A percentile compares a stretch with the other conserved stretches of the same genome.
phyloP scores from a whole-genome alignment of 2,888 invertebrate species.

The Synergus itoensis region DNA sequence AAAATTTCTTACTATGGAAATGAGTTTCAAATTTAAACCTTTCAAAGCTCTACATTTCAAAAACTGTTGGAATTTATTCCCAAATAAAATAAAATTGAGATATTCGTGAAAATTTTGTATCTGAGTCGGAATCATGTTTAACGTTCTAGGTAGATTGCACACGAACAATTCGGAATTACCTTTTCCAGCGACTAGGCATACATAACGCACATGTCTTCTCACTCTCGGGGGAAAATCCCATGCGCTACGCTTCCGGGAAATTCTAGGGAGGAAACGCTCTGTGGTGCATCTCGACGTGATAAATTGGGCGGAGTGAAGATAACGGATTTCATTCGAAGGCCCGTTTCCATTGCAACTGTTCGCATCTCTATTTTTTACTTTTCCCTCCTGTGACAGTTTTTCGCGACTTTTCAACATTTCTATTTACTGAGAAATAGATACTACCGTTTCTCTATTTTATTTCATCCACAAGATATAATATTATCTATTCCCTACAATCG shows the following conservation, averaged over 20 bases:
- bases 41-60: too few relatives aligned
- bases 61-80: too few relatives aligned
- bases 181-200: neutral
- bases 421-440: neutral
- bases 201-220: conserved; percentile 12
- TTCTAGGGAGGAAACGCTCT: conserved; percentile 38
- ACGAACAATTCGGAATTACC: neutral
- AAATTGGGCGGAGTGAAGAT: conserved; percentile 47
- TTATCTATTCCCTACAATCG: too few relatives aligned
- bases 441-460: neutral
- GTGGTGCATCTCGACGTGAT: conserved; percentile 47
- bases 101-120: too few relatives aligned
- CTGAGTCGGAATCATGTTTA: neutral
- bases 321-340: conserved; percentile 48
- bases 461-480: neutral
- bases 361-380: neutral
- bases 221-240: conserved; percentile 28
- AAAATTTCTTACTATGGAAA: too few relatives aligned
- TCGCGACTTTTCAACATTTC: neutral
- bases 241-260: conserved; percentile 11
- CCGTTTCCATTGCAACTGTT: neutral
- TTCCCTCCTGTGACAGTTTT: neutral
- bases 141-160: neutral
- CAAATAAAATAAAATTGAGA: too few relatives aligned
- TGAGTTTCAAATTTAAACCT: too few relatives aligned